Conservation (phyloP, 2,113 vertebrate species). For the Lontra canadensis region DNA sequence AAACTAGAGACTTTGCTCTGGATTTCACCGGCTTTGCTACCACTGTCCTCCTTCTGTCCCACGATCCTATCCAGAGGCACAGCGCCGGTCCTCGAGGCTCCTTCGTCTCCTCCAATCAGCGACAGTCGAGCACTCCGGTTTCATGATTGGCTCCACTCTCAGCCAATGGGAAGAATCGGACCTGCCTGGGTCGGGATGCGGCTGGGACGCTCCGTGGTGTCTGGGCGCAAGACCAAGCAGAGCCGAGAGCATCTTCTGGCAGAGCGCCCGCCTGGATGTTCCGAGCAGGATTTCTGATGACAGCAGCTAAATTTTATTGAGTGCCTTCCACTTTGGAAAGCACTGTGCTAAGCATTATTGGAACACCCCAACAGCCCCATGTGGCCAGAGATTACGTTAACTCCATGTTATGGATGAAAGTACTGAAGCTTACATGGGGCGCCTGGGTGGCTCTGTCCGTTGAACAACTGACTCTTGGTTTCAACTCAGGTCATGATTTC, state of each 20-base stretch:
- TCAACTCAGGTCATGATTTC: too few relatives aligned
- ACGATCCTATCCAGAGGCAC: not conserved
- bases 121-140: too few relatives aligned
- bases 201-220: accelerated
- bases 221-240: not conserved
- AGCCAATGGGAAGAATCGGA: not conserved
- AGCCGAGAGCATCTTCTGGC: not conserved
- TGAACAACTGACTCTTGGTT: too few relatives aligned
- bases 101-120: not conserved
- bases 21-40: not conserved
- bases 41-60: not conserved
- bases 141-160: not conserved
- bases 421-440: not conserved
- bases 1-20: not conserved
- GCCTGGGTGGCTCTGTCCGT: too few relatives aligned
- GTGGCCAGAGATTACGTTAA: not conserved
- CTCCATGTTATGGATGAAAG: not conserved
- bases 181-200: not conserved
- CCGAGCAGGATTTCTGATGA: not conserved
- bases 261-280: not conserved
- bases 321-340: not conserved
- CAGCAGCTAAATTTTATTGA: not conserved
- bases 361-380: not conserved
- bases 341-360: not conserved
- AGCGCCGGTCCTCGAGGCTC: not conserved